Evolutionary conservation across 2,113 vertebrate species (phyloP).

Genomic region (Mustelus asterias): DNA sequence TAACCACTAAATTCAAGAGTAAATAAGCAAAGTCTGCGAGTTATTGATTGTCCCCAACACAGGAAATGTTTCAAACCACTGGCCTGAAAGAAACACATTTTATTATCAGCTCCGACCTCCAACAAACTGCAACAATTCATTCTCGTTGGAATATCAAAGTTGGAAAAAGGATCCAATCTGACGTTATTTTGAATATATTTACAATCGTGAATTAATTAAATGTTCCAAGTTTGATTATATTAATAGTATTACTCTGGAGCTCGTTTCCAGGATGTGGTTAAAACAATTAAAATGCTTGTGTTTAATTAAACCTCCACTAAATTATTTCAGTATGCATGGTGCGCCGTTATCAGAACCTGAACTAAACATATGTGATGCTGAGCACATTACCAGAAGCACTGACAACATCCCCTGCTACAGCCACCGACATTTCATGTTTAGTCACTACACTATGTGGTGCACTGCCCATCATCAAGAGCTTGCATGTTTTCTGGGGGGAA

Average conservation of each 20-base stretch:
- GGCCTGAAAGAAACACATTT: neutral
- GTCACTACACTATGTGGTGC: neutral
- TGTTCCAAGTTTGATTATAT: conserved; percentile 30
- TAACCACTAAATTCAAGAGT: neutral
- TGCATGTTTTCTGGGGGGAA: neutral
- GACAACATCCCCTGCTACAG: neutral
- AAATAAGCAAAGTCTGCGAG: neutral
- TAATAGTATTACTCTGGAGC: neutral
- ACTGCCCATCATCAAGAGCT: neutral
- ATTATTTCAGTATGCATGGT: conserved; percentile 22
- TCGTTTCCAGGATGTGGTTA: conserved; percentile 31
- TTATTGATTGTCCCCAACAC: neutral
- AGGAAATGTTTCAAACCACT: neutral
- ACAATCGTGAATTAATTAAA: conserved; percentile 20
- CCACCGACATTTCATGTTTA: neutral
- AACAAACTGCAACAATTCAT: neutral
- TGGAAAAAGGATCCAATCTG: conserved; percentile 14
- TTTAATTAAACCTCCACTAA: conserved; percentile 25
- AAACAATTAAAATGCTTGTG: conserved; percentile 28
- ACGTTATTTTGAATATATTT: conserved; percentile 27
- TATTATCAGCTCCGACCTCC: neutral
- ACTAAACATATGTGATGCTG: conserved; percentile 10
- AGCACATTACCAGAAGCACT: neutral
- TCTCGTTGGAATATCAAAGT: conserved; percentile 3
- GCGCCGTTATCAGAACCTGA: neutral